Conservation (phyloP, 2,113 vertebrate species). For the Rhegmatorhina hoffmannsi region DNA sequence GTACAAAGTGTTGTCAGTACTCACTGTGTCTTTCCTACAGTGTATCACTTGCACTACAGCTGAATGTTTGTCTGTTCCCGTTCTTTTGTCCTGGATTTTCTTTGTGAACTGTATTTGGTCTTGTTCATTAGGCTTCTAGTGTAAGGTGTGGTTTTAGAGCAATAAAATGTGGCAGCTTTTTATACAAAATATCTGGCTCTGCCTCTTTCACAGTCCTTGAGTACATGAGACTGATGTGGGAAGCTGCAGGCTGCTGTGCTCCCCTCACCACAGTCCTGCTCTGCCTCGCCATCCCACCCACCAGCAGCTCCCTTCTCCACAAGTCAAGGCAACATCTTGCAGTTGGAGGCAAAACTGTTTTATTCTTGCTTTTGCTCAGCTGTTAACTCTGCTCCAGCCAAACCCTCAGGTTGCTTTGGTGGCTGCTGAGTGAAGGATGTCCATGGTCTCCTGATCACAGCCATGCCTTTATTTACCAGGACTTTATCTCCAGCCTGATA, state of each 20-base stretch:
- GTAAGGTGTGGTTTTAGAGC: constrained; percentile 26
- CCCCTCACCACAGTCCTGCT: background rate
- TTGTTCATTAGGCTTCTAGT: background rate
- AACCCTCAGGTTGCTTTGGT: background rate
- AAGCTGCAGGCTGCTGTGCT: background rate
- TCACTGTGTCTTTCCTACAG: background rate
- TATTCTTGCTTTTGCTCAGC: constrained; percentile 12
- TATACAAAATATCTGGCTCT: background rate
- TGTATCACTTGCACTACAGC: constrained; percentile 44
- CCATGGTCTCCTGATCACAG: background rate
- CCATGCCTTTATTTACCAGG: background rate
- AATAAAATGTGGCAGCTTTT: constrained; percentile 57
- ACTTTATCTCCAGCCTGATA: background rate
- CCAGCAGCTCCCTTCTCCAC: background rate
- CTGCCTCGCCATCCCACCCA: background rate
- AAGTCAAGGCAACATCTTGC: background rate
- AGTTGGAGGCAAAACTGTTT: background rate
- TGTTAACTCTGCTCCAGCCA: background rate
- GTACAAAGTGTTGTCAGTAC: background rate
- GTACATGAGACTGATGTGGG: background rate
- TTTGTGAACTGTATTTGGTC: background rate
- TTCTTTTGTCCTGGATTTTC: background rate
- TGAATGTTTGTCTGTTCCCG: background rate
- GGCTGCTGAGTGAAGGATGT: background rate
- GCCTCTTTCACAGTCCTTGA: background rate